Conservation (phyloP, 2,113 vertebrate genomes). For the Cygnus buccinator region DNA sequence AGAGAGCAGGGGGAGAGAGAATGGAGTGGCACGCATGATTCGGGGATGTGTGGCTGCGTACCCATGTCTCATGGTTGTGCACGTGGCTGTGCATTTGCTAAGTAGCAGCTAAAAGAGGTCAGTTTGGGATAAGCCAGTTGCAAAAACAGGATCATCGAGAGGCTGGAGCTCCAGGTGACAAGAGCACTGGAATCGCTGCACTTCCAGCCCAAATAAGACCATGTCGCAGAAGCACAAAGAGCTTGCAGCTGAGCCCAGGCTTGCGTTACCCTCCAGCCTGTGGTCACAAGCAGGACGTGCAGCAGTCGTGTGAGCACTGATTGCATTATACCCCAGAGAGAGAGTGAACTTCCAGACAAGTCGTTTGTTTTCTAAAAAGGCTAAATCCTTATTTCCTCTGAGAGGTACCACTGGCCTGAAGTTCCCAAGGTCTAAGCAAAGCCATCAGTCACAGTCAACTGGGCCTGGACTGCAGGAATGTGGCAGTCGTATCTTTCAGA, state of each 20-base stretch:
- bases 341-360: neutral
- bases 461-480: neutral
- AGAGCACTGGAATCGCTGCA: neutral
- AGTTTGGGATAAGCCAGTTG: neutral
- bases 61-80: neutral
- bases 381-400: neutral
- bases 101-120: neutral
- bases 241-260: neutral
- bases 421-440: constrained; percentile 1
- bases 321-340: neutral
- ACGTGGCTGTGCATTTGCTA: neutral
- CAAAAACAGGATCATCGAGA: neutral
- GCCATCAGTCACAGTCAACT: neutral
- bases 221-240: neutral
- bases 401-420: neutral
- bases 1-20: neutral
- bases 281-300: neutral
- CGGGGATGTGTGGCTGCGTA: neutral
- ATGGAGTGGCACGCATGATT: rapidly evolving
- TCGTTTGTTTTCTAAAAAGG: neutral
- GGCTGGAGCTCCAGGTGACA: neutral
- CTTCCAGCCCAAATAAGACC: neutral
- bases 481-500: neutral
- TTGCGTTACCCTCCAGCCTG: neutral
- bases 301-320: neutral